phyloP scores from a whole-genome alignment of 2,888 invertebrate genomes.

The Xestobium rufovillosum region DNA sequence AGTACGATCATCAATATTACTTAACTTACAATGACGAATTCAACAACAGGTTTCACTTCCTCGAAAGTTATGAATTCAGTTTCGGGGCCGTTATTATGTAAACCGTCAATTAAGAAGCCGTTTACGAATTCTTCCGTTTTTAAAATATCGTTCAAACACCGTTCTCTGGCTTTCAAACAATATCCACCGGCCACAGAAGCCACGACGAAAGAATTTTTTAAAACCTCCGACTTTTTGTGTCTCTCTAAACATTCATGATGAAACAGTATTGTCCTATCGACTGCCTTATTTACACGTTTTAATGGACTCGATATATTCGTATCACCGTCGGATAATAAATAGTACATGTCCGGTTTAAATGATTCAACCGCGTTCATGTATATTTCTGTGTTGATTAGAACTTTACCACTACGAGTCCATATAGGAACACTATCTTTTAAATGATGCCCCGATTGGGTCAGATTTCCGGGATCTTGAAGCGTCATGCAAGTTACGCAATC shows the following conservation, averaged over 20 bases:
- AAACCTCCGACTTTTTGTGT: constrained; percentile 51
- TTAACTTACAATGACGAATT: constrained; percentile 57
- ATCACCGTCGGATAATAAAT: constrained; percentile 72
- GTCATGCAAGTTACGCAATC: constrained; percentile 47
- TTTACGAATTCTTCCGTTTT: constrained; percentile 49
- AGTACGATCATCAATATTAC: constrained; percentile 27
- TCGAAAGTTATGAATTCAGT: constrained; percentile 47
- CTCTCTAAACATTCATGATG: constrained; percentile 61
- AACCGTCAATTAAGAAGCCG: constrained; percentile 77
- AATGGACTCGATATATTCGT: constrained; percentile 57
- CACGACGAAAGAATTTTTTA: constrained; percentile 49
- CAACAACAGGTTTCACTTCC: constrained; percentile 53
- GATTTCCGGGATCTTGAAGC: constrained; percentile 63
- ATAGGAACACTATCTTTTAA: constrained; percentile 62
- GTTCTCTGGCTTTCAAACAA: constrained; percentile 53
- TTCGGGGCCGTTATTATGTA: constrained; percentile 65
- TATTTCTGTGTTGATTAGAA: constrained; percentile 53
- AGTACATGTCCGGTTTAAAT: constrained; percentile 74
- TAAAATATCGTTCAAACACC: constrained; percentile 55
- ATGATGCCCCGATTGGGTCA: constrained; percentile 63
- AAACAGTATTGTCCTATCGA: constrained; percentile 59
- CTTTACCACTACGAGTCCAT: constrained; percentile 74
- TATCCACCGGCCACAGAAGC: constrained; percentile 73
- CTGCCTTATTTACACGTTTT: constrained; percentile 66
- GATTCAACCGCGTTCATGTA: constrained; percentile 72